Evolutionary conservation across 2,888 invertebrate species (phyloP).

Genomic region (Lumbricus terrestris): DNA sequence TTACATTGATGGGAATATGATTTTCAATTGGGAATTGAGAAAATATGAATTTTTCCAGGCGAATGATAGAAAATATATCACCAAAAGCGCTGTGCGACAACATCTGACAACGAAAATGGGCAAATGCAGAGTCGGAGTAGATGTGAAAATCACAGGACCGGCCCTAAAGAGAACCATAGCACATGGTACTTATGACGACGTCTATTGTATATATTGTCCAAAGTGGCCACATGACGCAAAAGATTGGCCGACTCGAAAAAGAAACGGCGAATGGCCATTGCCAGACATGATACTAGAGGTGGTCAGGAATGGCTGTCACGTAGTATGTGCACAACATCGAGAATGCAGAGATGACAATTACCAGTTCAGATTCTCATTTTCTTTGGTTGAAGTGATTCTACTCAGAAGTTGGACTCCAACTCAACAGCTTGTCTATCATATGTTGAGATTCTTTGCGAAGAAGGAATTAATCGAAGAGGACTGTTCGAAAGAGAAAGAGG

Average conservation of each 20-base stretch:
- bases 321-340: background rate
- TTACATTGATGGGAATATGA: background rate
- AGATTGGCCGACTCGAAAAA: too few relatives aligned
- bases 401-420: background rate
- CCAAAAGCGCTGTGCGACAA: background rate
- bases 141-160: too few relatives aligned
- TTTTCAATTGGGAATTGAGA: background rate
- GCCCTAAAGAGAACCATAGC: too few relatives aligned
- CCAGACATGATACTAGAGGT: too few relatives aligned
- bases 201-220: too few relatives aligned
- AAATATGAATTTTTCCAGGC: background rate
- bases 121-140: background rate
- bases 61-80: background rate
- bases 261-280: too few relatives aligned
- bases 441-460: background rate
- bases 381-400: background rate
- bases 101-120: accelerated
- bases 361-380: background rate
- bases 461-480: background rate
- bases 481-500: background rate
- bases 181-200: too few relatives aligned
- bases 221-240: too few relatives aligned
- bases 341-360: background rate
- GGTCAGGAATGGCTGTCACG: background rate
- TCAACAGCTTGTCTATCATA: background rate